Evolutionary conservation across 2,888 invertebrate species (phyloP), one percentile per base, ranked within the genome.

Genomic region (Trimorus sp.): DNA sequence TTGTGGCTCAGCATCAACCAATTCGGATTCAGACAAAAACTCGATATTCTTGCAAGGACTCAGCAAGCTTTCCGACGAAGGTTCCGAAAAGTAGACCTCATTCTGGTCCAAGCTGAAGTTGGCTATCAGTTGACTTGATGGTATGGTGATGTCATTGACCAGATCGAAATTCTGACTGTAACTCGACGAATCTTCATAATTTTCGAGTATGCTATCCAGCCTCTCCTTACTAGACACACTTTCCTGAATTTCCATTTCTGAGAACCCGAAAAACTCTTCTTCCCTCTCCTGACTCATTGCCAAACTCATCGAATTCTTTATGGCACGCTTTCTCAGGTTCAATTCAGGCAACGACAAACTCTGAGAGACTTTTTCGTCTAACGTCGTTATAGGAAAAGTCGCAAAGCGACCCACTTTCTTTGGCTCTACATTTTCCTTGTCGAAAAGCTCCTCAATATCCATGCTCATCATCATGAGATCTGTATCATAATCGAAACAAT

Each of bases 401-500:
- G 49, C 36, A 9, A 36, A 48, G 14, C 14, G 16, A 16, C 8
- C n/a, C 1, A 26, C 8, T 54, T 26, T 14, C 4, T 16, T 26
- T 51, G 12, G 51, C 1, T 7, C 3, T 51, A 9, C 3, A 14
- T 38, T 14, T 26, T 38, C 42, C 9, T 63, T 49, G 0, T 76
- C 71, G 4, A 71, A 58, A 0, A 68, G 12, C n/a, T 73, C 63
- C 7, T 42, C 16, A 2, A 82, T 16, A 5, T 78, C 14, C 8
- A 82, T 53, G 42, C 58, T 77, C 4, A 69, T 73, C 78, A 78
- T 82, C 0, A 78, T 11, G 11, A 16, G 45, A 59, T 82, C 77
- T 9, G 82, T 78, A 7, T 59, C 74, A 7, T 51, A 37, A 49
- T 82, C 82, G n/a, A 82, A 82, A 38, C 59, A 78, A 36, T 75